Conservation (phyloP, 2,888 invertebrate genomes). For the Punctoribates punctum region DNA sequence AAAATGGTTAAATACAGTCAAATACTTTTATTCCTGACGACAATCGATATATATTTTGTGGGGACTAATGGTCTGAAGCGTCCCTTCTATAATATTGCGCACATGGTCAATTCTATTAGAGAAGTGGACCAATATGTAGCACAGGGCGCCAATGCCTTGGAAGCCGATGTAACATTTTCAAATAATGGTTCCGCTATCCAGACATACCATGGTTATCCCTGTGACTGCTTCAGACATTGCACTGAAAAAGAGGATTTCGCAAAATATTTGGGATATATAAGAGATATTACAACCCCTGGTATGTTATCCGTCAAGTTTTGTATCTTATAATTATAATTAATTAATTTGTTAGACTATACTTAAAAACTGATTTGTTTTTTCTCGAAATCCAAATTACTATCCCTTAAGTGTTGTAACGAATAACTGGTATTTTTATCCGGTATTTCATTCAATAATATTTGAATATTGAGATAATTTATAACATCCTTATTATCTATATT, state of each 20-base stretch:
- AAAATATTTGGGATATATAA: constrained; percentile 46
- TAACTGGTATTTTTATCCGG: not conserved
- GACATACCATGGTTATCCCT: constrained; percentile 49
- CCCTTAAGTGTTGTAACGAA: not conserved
- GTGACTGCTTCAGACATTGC: constrained; percentile 49
- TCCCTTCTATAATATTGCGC: constrained; percentile 49
- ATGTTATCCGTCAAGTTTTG: constrained; percentile 13
- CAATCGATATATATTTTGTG: not conserved
- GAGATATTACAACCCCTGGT: constrained; percentile 46
- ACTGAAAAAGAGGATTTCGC: constrained; percentile 43
- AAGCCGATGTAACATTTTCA: constrained; percentile 48
- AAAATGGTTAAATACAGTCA: not conserved
- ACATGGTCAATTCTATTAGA: constrained; percentile 50
- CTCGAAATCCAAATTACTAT: not conserved
- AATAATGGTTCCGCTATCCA: constrained; percentile 46
- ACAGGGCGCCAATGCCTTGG: constrained; percentile 49
- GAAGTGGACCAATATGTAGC: constrained; percentile 47
- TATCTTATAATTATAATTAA: constrained; percentile 10
- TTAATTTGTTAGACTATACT: not conserved
- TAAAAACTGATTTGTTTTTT: not conserved
- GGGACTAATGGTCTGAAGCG: not conserved
- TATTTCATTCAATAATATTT: not conserved
- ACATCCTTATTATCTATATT: not conserved
- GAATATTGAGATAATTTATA: not conserved
- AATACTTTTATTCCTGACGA: not conserved